Evolutionary conservation across 2,888 invertebrate species (phyloP).

Genomic region (Philonicus albiceps): DNA sequence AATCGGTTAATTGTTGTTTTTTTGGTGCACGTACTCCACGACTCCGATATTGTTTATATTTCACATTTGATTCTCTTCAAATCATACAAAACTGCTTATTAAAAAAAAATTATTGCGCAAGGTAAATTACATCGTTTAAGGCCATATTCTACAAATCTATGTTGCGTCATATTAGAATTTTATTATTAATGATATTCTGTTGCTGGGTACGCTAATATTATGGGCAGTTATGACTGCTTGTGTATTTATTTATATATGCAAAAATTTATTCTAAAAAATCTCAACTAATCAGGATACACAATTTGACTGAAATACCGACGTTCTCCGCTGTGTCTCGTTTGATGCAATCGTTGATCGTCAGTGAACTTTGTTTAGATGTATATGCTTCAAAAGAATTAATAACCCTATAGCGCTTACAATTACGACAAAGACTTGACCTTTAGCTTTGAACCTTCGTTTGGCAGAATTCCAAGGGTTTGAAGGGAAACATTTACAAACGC

Average conservation of each 20-base stretch:
- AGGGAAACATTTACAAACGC: background rate
- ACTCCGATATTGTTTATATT: slow-evolving; percentile 11
- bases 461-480: background rate
- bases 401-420: slow-evolving; percentile 17
- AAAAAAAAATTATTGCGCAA: slow-evolving; percentile 24
- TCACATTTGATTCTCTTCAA: background rate
- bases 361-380: background rate
- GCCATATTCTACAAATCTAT: slow-evolving; percentile 39
- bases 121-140: slow-evolving; percentile 21
- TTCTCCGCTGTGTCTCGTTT: background rate
- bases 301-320: background rate
- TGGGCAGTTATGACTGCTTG: slow-evolving; percentile 36
- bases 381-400: slow-evolving; percentile 2
- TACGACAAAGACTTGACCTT: slow-evolving; percentile 1
- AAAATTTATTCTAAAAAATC: slow-evolving; percentile 35
- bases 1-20: slow-evolving; percentile 32
- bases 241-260: slow-evolving; percentile 31
- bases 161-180: slow-evolving; percentile 21
- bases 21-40: slow-evolving; percentile 21
- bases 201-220: slow-evolving; percentile 28
- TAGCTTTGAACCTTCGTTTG: background rate
- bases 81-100: slow-evolving; percentile 23
- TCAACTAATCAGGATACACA: slow-evolving; percentile 36
- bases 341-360: slow-evolving; percentile 4
- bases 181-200: slow-evolving; percentile 28